phyloP scores from a whole-genome alignment of 2,797 vertebrate genomes.

The Parauchenoglanis punctatus region DNA sequence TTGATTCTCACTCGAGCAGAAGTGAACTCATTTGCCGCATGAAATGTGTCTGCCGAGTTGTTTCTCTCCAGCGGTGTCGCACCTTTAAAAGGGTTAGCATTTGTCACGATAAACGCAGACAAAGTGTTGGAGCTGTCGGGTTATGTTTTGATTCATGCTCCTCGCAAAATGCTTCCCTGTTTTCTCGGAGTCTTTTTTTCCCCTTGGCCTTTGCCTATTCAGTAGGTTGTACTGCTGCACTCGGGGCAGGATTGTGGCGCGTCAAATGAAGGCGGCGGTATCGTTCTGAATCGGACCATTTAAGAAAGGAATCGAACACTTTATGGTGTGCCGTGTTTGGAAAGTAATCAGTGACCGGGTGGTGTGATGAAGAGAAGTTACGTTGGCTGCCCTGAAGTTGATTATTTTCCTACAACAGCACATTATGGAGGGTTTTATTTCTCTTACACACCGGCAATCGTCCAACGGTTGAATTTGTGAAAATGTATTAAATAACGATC shows the following conservation, averaged over 20 bases:
- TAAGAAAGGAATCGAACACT: background rate
- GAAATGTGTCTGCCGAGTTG: conserved; percentile 35
- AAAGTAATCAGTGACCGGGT: background rate
- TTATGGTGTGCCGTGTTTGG: no score
- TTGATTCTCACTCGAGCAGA: conserved; percentile 60
- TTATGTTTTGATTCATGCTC: conserved; percentile 20
- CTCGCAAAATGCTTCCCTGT: background rate
- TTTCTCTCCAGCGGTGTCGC: conserved; percentile 33
- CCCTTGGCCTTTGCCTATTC: background rate
- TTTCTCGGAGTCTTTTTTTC: background rate
- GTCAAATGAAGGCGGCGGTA: background rate
- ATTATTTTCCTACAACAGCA: background rate
- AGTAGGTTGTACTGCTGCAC: background rate
- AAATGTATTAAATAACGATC: no score
- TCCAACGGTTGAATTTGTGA: background rate
- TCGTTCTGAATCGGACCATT: background rate
- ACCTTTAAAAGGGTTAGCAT: conserved; percentile 37
- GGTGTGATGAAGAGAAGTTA: no score
- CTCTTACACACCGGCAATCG: background rate
- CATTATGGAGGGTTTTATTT: background rate
- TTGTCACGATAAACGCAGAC: conserved; percentile 22
- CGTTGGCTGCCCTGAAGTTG: background rate
- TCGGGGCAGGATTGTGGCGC: background rate
- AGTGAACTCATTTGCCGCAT: conserved; percentile 59
- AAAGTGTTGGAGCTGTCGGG: conserved; percentile 2